Conservation (phyloP, 2,888 invertebrate species). For the Omphaloscelis lunosa region DNA sequence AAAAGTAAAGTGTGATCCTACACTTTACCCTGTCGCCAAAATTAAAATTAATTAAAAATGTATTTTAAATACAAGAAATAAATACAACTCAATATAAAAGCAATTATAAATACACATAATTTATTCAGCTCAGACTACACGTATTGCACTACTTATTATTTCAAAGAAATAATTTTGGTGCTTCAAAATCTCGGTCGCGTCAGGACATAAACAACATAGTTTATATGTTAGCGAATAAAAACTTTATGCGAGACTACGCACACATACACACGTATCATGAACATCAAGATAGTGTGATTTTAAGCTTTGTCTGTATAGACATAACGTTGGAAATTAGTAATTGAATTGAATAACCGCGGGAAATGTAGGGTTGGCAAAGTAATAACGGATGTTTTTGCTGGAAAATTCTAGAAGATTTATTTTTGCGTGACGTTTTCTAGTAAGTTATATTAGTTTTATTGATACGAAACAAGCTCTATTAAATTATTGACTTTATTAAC, state of each 20-base stretch:
- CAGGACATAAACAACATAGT: conserved; percentile 76
- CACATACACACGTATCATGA: conserved; percentile 38
- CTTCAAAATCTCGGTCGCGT: conserved; percentile 75
- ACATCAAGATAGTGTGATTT: conserved; percentile 47
- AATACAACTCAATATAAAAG: conserved; percentile 38
- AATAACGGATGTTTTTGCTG: conserved; percentile 31
- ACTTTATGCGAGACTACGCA: conserved; percentile 49
- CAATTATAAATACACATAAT: conserved; percentile 37
- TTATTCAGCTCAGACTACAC: conserved; percentile 30
- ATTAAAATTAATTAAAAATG: conserved; percentile 31
- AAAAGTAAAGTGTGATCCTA: conserved; percentile 3
- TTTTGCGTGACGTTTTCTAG: not conserved
- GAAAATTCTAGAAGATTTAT: conserved; percentile 42
- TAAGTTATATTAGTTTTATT: not conserved
- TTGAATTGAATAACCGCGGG: conserved; percentile 50
- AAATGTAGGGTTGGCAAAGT: conserved; percentile 63
- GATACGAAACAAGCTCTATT: not conserved
- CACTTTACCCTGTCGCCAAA: not conserved
- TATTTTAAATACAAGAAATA: not conserved
- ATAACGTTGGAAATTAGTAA: conserved; percentile 65
- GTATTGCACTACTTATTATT: conserved; percentile 62
- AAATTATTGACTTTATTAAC: not conserved
- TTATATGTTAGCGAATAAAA: conserved; percentile 66
- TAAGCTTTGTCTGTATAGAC: conserved; percentile 61
- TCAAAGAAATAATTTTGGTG: conserved; percentile 66